A percentile compares a stretch with the other conserved stretches of the same genome.
Evolutionary conservation across 2,888 invertebrate genomes (phyloP).

Genomic region (Drosophila recens): DNA sequence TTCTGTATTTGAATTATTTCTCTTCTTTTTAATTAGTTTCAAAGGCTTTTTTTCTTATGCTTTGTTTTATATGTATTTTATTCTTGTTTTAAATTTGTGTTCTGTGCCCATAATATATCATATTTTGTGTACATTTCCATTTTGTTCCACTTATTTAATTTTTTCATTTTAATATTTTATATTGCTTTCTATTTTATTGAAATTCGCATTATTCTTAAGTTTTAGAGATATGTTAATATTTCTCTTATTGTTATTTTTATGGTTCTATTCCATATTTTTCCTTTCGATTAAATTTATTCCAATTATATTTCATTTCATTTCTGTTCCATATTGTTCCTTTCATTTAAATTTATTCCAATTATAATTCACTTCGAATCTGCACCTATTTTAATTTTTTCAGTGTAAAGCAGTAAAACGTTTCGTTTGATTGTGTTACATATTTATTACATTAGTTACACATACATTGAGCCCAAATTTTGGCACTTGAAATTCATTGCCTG

Average conservation of each 20-base stretch:
- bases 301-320: no score
- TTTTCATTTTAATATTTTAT: not conserved
- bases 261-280: not conserved
- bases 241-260: not conserved
- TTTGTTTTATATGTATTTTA: no score
- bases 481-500: conserved; percentile 69
- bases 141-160: not conserved
- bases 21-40: no score
- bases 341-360: not conserved
- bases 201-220: no score
- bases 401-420: no score
- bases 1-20: no score
- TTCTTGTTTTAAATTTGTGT: not conserved
- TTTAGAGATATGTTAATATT: no score
- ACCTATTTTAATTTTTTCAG: no score
- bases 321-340: no score
- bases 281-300: not conserved
- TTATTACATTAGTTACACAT: not conserved
- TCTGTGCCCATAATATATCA: not conserved
- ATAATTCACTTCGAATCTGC: not conserved
- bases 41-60: no score
- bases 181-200: not conserved
- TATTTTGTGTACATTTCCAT: not conserved
- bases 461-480: conserved; percentile 28
- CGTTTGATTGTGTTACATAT: no score